These are phyloP conservation scores for Morone chrysops DNA, from an alignment of 2,113 vertebrate species.

Conservation along the genomic window DNA sequence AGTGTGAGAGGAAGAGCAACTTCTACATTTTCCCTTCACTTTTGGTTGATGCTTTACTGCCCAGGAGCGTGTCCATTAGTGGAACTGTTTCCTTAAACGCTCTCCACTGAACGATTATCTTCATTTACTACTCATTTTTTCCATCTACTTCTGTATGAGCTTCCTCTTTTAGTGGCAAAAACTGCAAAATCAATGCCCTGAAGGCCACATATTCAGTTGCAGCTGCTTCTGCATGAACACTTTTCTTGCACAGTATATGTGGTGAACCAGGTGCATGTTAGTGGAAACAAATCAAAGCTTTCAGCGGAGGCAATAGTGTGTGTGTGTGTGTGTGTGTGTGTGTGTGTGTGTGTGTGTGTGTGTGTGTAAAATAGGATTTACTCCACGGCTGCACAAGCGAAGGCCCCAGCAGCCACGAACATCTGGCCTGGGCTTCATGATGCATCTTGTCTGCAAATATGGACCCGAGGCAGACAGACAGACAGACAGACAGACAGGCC, in stretches of 20 bases:
- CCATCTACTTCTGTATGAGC: not conserved
- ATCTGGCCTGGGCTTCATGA: constrained; percentile 61
- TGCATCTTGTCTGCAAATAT: constrained; percentile 24
- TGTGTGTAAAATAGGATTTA: constrained; percentile 40
- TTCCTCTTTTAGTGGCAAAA: not conserved
- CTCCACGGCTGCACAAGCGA: not conserved
- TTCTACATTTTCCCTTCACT: not conserved
- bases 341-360: constrained; percentile 1
- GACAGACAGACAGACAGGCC: too few species aligned
- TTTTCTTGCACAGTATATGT: not conserved
- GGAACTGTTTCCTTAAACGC: not conserved
- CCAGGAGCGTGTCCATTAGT: not conserved
- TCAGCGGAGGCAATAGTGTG: not conserved
- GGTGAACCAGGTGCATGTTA: not conserved
- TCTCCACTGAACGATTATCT: not conserved
- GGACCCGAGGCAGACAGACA: constrained; percentile 24
- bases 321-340: constrained; percentile 5
- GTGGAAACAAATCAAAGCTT: constrained; percentile 1
- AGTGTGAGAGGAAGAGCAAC: not conserved
- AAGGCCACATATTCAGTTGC: not conserved
- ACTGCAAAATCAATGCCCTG: not conserved
- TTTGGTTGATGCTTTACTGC: not conserved
- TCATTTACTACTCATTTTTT: not conserved
- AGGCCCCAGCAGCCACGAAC: constrained; percentile 60
- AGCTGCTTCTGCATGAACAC: not conserved